These are phyloP conservation scores for Meliscaeva auricollis DNA, from an alignment of 2,888 invertebrate species.

Conservation along the genomic window DNA sequence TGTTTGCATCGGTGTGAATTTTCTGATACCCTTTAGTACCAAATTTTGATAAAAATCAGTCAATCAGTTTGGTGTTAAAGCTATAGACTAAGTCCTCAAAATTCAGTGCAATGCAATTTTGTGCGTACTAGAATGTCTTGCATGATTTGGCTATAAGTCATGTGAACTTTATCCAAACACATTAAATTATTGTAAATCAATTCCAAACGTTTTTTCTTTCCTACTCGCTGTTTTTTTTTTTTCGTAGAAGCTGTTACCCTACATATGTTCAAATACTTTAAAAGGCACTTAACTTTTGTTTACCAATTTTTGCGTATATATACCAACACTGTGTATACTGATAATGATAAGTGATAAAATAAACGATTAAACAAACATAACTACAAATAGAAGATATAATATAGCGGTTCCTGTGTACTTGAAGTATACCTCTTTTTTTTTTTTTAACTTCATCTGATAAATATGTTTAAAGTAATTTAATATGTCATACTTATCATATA, in stretches of 20 bases:
- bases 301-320: constrained; percentile 3
- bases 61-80: too few species aligned
- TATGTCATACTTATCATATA: constrained; percentile 16
- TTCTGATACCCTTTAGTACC: too few species aligned
- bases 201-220: not conserved
- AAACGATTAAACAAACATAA: constrained; percentile 21
- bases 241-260: not conserved
- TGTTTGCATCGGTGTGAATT: too few species aligned
- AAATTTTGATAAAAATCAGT: too few species aligned
- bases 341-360: constrained; percentile 3
- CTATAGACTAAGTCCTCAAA: too few species aligned
- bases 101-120: too few species aligned
- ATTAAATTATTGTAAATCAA: not conserved
- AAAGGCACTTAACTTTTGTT: constrained; percentile 29
- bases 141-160: too few species aligned
- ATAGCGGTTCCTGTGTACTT: constrained; percentile 8
- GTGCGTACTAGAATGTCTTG: too few species aligned
- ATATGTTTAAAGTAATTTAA: constrained; percentile 19
- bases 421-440: not conserved
- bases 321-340: constrained; percentile 1
- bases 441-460: constrained; percentile 26
- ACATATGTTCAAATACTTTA: constrained; percentile 13
- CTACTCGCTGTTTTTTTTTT: not conserved
- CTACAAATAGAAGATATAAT: not conserved
- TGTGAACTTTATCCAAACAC: not conserved